phyloP scores from a whole-genome alignment of 2,113 vertebrate genomes.

The Amphilophus citrinellus region DNA sequence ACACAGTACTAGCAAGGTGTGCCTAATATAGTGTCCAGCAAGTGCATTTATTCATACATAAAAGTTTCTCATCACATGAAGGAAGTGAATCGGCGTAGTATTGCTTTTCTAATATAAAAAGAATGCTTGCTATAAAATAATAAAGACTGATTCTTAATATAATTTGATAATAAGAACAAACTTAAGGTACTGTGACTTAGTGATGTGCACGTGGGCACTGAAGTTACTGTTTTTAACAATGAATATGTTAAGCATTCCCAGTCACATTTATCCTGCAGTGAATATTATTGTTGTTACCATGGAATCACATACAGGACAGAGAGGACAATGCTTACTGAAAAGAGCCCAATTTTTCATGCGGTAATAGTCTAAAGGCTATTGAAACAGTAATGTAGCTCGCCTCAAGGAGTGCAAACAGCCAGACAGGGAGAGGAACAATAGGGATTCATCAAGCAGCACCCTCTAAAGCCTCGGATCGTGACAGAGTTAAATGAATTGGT shows the following conservation, averaged over 20 bases:
- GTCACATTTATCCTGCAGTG: conserved; percentile 5
- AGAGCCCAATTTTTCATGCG: conserved; percentile 13
- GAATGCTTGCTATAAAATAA: not conserved
- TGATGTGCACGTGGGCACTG: not conserved
- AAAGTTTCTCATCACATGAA: not conserved
- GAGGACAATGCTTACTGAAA: conserved; percentile 36
- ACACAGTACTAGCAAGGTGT: not conserved
- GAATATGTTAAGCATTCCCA: not conserved
- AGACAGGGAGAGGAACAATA: conserved; percentile 65
- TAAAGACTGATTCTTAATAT: not conserved
- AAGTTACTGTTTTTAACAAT: conserved; percentile 1
- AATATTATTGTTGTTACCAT: conserved; percentile 20
- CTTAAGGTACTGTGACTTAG: not conserved
- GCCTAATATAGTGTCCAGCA: no score
- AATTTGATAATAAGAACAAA: not conserved
- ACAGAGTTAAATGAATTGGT: conserved; percentile 80
- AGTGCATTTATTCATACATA: not conserved
- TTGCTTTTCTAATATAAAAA: not conserved
- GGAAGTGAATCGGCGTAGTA: not conserved
- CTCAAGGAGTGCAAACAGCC: conserved; percentile 63
- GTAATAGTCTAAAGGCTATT: conserved; percentile 60
- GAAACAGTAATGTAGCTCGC: conserved; percentile 57
- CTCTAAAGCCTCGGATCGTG: conserved; percentile 69
- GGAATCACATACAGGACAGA: conserved; percentile 11
- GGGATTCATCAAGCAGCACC: conserved; percentile 72